Evolutionary conservation across 2,888 invertebrate genomes (phyloP), one percentile per base, ranked within the genome.

Genomic region (Phaonia tiefii): DNA sequence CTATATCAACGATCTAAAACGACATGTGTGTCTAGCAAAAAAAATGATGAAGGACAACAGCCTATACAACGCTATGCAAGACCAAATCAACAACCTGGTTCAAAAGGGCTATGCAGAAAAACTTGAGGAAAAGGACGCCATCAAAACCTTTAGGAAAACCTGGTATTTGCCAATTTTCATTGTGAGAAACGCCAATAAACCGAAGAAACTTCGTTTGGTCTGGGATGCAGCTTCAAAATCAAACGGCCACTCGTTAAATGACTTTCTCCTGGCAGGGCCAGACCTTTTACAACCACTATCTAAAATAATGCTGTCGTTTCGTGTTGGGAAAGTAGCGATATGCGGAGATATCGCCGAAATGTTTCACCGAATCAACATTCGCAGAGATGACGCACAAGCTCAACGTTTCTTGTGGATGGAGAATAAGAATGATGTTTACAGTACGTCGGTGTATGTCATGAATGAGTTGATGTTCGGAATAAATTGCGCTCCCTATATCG

Each of bases 161-260:
- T 54, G 54, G 54, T 54, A 54, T 54, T 13, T 54, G 13, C 54
- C 54, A 5, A 54, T 54, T 22, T 25, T 25, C 39, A 20, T 26
- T 20, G 8, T 56, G 8, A 10, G 11, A 54, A 85, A 83, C 17
- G 81, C 85, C 4, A 86, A 86, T 25, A 87, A 88, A 70, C 85
- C 83, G 1, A 79, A 76, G 37, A 84, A 85, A 70, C 37, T 86
- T 1, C 78, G 87, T 39, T 54, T 88, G 4, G 88, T 89, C 0
- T 88, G 82, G 82, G 88, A 89, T 75, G 88, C 88, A 0, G 88
- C 88, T 4, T 87, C 87, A 0, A 85, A 83, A 56, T 82, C 75
- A 3, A 65, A 85, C 13, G 87, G 86, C 2, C 56, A 82, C 0
- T 83, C 82, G 4, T 72, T 88, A 2, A 89, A 88, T 69, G 86